Evolutionary conservation across 2,113 vertebrate genomes (phyloP), one percentile per base, ranked within the genome.

Genomic region (Campylomormyrus tamandua): DNA sequence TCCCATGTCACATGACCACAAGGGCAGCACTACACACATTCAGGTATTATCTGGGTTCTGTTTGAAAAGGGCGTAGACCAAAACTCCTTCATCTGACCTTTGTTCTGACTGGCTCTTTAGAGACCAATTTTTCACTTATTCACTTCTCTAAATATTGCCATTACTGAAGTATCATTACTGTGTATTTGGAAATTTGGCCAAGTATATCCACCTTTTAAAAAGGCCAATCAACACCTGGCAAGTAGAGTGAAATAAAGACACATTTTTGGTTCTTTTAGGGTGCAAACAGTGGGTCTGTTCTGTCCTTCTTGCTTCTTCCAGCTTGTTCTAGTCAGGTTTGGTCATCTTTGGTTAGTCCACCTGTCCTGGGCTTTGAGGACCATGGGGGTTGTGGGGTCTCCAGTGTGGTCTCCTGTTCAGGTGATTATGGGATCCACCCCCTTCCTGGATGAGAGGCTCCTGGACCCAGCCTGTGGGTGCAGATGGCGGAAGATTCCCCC

Each of bases 331-430:
- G 27, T 3, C 24, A 21, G 74, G 13, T 7, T 83, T 21, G 39
- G 2, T 45, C 77, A 83, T 35, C 45, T 9, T 7, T 5, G 21
- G 3, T 84, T 35, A 83, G 52, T 5, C 52, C 13, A 53, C 70
- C 42, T 77, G 86, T 80, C 49, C 86, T 13, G 39, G 70, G 24
- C 70, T 58, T 70, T 85, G 42, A 49, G 50, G 53, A 83, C 88
- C 89, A 87, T 87, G 93, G 11, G 53, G 50, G 77, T 89, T 89
- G 86, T 88, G 93, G 13, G 92, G 92, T 80, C 94, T 95, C 93
- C 94, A 95, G 89, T 93, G 92, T 19, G 96, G 93, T 66, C 92
- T 91, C 53, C 91, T 92, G 39, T 95, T 94, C 35, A 95, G 92
- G 56, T 95, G 93, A 74, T 94, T 94, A 86, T 7, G 80, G 19